Conservation (phyloP, 2,888 invertebrate genomes). For the Paralinhomoeus sp. region DNA sequence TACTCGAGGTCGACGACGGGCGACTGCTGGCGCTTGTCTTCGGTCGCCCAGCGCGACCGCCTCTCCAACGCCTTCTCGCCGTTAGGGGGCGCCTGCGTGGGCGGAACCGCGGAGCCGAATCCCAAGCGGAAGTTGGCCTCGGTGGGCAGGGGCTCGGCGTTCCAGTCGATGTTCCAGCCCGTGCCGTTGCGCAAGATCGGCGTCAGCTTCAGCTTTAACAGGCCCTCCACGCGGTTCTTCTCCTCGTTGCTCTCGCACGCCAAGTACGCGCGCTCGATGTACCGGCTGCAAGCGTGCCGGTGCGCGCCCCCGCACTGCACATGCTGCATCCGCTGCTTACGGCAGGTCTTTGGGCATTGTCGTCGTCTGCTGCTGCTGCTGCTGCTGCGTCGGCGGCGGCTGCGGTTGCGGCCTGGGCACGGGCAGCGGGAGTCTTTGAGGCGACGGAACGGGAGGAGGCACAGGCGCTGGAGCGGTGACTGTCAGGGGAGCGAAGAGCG, state of each 20-base stretch:
- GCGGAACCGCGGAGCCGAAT: not conserved
- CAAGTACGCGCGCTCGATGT: slow-evolving; percentile 71
- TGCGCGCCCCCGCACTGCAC: not conserved
- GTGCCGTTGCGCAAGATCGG: slow-evolving; percentile 65
- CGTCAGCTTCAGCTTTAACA: slow-evolving; percentile 75
- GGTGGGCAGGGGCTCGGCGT: slow-evolving; percentile 64
- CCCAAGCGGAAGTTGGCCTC: slow-evolving; percentile 11
- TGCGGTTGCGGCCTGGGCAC: not conserved
- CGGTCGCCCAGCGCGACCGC: too few species aligned
- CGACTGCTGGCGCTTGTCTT: too few species aligned
- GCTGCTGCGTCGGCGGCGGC: not conserved
- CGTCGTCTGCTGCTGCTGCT: not conserved
- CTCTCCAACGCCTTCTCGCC: too few species aligned
- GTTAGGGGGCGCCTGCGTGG: not conserved
- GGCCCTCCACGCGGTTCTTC: slow-evolving; percentile 76
- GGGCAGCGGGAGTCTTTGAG: too few species aligned
- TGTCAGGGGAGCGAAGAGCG: too few species aligned
- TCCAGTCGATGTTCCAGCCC: slow-evolving; percentile 77
- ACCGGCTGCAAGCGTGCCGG: slow-evolving; percentile 35
- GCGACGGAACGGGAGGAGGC: too few species aligned
- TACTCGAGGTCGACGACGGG: too few species aligned
- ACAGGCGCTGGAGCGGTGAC: too few species aligned
- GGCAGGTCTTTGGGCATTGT: not conserved
- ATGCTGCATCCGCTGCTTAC: not conserved
- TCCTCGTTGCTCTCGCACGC: slow-evolving; percentile 66